Conservation (phyloP, 2,797 vertebrate genomes). For the Crocodylus rhombifer region DNA sequence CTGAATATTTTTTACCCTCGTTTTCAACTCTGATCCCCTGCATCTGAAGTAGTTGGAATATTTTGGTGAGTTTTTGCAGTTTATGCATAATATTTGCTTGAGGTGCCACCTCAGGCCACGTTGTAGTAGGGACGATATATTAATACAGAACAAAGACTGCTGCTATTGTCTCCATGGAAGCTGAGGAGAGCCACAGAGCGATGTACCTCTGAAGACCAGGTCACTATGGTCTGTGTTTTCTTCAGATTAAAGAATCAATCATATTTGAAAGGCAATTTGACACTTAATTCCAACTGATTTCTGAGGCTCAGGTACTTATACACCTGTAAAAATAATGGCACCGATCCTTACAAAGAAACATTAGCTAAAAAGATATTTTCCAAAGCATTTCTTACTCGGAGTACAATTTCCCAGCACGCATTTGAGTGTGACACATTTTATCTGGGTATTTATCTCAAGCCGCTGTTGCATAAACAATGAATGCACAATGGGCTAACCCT, state of each 20-base stretch:
- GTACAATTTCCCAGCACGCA: neutral
- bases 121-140: neutral
- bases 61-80: neutral
- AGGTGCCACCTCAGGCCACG: too few relatives aligned
- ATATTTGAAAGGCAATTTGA: too few relatives aligned
- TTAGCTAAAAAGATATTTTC: accelerated
- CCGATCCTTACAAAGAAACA: neutral
- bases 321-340: neutral
- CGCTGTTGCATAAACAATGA: neutral
- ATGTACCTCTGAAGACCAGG: neutral
- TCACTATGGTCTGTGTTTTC: neutral
- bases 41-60: neutral
- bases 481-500: neutral
- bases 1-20: too few relatives aligned
- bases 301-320: too few relatives aligned
- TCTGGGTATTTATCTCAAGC: neutral
- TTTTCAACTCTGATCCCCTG: neutral
- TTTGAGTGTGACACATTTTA: neutral
- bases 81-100: neutral
- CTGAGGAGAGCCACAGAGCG: neutral
- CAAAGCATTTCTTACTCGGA: neutral
- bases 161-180: neutral
- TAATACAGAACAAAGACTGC: neutral
- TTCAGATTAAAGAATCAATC: too few relatives aligned
- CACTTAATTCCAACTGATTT: too few relatives aligned